Base-by-base conservation (phyloP, 2,113 vertebrate species). In the Pachycephala philippinensis region DNA sequence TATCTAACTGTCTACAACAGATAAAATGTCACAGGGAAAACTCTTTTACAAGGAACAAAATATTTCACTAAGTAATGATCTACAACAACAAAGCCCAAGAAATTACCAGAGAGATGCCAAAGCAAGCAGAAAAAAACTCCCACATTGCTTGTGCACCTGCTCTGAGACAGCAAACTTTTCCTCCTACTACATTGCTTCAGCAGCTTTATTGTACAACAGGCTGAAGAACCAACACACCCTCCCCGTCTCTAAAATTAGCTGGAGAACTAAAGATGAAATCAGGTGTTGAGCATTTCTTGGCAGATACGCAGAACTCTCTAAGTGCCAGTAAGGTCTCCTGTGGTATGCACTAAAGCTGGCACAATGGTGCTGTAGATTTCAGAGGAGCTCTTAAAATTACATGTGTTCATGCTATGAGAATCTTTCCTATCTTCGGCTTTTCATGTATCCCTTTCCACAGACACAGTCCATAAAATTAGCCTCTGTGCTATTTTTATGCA, bases 281-380 rank as follows among this genome's bases (percentile, higher is more conserved):
- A 15, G 19, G 81, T 76, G 92, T 68, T 85, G 92, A 89, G 33
- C 77, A 89, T 78, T 88, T 88, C 90, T 84, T 92, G 96, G 95
- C 89, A 95, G 75, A 30, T 15, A 39, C 0, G 2, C 22, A 37
- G 31, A 33, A 49, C 69, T 68, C 61, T 63, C 50, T 50, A 61
- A n/a, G 64, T 85, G 87, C 81, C 85, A 90, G 85, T 68, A 72
- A 57, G 22, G 49, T 82, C 93, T 87, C 95, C 87, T 52, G 31
- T 39, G 93, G 93, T 76, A 94, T 83, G 93, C 79, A 47, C 76
- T 56, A 54, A 92, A 89, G 78, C 59, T 96, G 96, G 96, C 52
- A 33, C 8, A 30, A 71, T 49, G 88, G 66, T 50, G 40, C 19
- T 80, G 81, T 17, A 56, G 53, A 45, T 84, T 87, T 95, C 68